Base-by-base conservation (phyloP, 2,888 invertebrate species). In the Cinara cedri region DNA sequence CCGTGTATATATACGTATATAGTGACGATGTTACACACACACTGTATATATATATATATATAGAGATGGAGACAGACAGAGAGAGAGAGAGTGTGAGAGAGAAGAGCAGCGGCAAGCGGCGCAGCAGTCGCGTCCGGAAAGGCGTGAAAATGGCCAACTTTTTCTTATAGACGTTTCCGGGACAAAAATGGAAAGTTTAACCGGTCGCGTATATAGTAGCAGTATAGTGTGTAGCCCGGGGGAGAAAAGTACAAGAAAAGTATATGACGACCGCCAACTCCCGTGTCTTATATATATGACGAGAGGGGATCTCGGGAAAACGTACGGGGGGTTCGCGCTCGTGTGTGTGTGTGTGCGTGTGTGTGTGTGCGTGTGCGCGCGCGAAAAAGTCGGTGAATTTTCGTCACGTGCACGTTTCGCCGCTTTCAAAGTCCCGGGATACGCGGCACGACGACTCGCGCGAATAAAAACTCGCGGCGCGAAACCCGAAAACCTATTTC, bases 141-240 rank as follows among this genome's bases (percentile, higher is more conserved):
- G 63, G 74, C 63, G 63, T 74, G 54, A 65, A 66, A 75, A 75
- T 26, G 66, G 76, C 49, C 49, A 68, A 78, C 76, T 78, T 78
- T 78, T 78, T 70, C 46, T 78, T 49, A 46, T 34, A 13, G 46
- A 46, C 11, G 46, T 10, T 1, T 10, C 11, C 11, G 54, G 65
- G 19, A 66, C 26, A 26, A 76, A 57, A 70, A 60, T 49, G 49
- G 68, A 70, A 78, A 78, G 70, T 78, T 76, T 68, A 76, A 66
- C 76, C 76, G 60, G 60, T 34, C 78, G 66, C 34, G 34, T 34
- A 34, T 6, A 34, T 3, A 34, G 34, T 4, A 34, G 6, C 3
- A 34, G 34, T 34, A 34, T 3, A 34, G 34, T 34, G 34, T 34
- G 34, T 21, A 9, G 60, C 66, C 66, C 51, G 74, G n/a, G 14